These are phyloP conservation scores for Argyra leucocephala DNA, from an alignment of 2,888 invertebrate genomes.

Conservation along the genomic window DNA sequence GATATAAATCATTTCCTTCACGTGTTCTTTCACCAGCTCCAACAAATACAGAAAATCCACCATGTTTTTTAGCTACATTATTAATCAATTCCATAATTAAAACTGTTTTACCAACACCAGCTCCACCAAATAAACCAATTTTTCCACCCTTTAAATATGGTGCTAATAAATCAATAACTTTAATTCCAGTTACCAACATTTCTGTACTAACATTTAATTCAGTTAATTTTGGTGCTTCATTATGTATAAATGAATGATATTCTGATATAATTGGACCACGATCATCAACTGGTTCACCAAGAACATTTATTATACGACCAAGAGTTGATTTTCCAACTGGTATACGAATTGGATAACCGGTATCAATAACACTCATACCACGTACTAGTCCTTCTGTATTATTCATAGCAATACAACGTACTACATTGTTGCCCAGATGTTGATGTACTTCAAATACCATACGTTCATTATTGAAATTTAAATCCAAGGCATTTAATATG, in stretches of 20 bases:
- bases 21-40: slow-evolving; percentile 94
- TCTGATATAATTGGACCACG: slow-evolving; percentile 76
- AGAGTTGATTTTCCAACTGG: slow-evolving; percentile 85
- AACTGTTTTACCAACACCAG: slow-evolving; percentile 92
- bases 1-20: slow-evolving; percentile 90
- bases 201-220: slow-evolving; percentile 88
- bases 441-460: slow-evolving; percentile 47
- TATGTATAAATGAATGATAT: slow-evolving; percentile 73
- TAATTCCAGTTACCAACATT: slow-evolving; percentile 83
- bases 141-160: slow-evolving; percentile 92
- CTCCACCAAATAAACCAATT: slow-evolving; percentile 87
- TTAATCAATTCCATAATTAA: slow-evolving; percentile 94
- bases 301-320: slow-evolving; percentile 89
- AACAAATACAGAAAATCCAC: slow-evolving; percentile 92
- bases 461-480: slow-evolving; percentile 49
- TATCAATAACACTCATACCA: slow-evolving; percentile 70
- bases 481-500: slow-evolving; percentile 77
- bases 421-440: slow-evolving; percentile 83
- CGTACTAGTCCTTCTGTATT: slow-evolving; percentile 84
- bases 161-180: slow-evolving; percentile 82
- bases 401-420: slow-evolving; percentile 90
- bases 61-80: slow-evolving; percentile 91
- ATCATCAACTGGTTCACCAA: slow-evolving; percentile 75
- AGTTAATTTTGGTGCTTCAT: slow-evolving; percentile 81
- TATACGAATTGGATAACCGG: slow-evolving; percentile 78